phyloP scores from a whole-genome alignment of 2,113 vertebrate genomes.

The Cochlearius cochlearius region DNA sequence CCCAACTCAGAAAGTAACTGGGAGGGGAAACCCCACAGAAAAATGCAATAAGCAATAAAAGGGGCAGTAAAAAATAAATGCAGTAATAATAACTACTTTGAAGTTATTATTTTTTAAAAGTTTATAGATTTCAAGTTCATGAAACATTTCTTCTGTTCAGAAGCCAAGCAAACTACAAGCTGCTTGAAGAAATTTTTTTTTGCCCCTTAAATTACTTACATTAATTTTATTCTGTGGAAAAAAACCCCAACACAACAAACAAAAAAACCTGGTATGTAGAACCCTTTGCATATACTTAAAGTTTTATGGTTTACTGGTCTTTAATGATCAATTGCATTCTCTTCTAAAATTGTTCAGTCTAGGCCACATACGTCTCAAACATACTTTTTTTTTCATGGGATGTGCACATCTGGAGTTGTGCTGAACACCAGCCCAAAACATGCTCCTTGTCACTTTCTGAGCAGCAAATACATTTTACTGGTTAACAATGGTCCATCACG shows the following conservation, averaged over 20 bases:
- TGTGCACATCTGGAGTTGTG: fast-evolving
- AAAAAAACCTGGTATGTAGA: background rate
- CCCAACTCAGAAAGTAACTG: background rate
- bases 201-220: background rate
- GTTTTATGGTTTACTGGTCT: background rate
- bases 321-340: background rate
- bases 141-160: background rate
- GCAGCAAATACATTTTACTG: background rate
- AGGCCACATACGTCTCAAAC: background rate
- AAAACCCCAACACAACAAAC: no score
- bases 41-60: background rate
- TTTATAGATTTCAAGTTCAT: background rate
- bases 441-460: background rate
- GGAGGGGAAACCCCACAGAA: no score
- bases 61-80: background rate
- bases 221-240: background rate
- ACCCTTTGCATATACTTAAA: background rate
- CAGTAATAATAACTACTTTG: background rate
- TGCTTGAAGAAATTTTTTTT: background rate
- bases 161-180: background rate
- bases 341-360: background rate
- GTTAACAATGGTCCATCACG: background rate
- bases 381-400: background rate
- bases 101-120: background rate
- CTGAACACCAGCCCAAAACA: background rate